Base-by-base conservation (phyloP, 2,888 invertebrate species). In the Ophraella communa region DNA sequence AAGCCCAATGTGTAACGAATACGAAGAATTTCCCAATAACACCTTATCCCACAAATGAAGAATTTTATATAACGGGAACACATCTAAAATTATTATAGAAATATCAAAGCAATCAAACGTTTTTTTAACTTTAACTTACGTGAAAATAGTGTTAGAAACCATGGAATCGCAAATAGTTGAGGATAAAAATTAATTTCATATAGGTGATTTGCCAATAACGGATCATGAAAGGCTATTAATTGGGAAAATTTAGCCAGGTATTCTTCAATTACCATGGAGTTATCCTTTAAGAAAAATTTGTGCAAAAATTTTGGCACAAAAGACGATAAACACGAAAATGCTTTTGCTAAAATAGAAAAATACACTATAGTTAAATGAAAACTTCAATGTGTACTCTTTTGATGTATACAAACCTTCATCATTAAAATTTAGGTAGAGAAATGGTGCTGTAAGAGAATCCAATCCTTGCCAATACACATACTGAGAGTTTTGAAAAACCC, bases 401-500 rank as follows among this genome's bases (percentile, higher is more conserved):
- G 7, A 23, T 42, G 21, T 56, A 5, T 3, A 61, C 56, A 33
- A 78, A 95, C 96, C 94, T 89, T 98, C 97, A 81, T 98, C 89
- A 80, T 96, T 96, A 80, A 99, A 99, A 84, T 99, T 96, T 30
- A 99, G 86, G 80, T 93, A 95, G 3, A 99, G 84, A 84, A 99
- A 99, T 0, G 99, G 99, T 0, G 99, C 99, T 58, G 96, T 96
- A 14, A 99, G 85, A 0, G 98, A 99, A 83, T 99, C 99, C 61
- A 99, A 84, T 0, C 99, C 99, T 84, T 99, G 99, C 99, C 99
- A 99, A 82, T 99, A 99, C 1, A 99, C 99, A 77, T 98, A 98
- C 77, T 96, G 91, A 0, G 94, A 92, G 84, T 98, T 95, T 64
- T 93, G 91, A 8, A 92, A 87, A 2, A 99, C 91, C 98, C 98